Evolutionary conservation across 2,113 vertebrate species (phyloP).

Genomic region (Salvelinus sp.): DNA sequence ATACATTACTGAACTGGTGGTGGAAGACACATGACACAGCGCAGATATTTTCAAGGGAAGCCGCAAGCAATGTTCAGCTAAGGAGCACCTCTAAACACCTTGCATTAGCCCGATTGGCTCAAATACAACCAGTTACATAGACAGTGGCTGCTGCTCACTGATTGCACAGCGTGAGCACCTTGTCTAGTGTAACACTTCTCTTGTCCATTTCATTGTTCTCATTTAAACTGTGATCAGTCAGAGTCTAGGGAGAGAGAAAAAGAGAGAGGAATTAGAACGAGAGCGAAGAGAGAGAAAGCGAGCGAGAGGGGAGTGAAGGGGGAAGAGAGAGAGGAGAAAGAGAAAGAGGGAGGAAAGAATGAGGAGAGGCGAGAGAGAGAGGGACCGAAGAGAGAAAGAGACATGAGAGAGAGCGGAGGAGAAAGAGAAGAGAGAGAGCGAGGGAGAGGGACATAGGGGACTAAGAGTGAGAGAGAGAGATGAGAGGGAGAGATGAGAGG

Average conservation of each 20-base stretch:
- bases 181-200: conserved; percentile 1
- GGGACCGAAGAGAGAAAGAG: not conserved
- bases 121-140: conserved; percentile 31
- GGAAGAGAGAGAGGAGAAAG: not conserved
- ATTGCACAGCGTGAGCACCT: conserved; percentile 66
- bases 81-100: conserved; percentile 18
- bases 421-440: not conserved
- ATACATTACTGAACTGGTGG: no score
- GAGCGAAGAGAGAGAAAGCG: not conserved
- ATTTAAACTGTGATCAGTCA: not conserved
- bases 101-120: conserved; percentile 50
- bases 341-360: not conserved
- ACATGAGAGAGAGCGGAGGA: not conserved
- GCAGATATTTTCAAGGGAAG: not conserved
- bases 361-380: not conserved
- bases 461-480: not conserved
- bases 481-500: not conserved
- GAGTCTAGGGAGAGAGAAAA: not conserved
- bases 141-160: conserved; percentile 54
- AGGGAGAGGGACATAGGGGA: not conserved
- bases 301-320: not conserved
- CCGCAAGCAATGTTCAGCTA: no score
- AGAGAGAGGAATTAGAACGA: conserved; percentile 6
- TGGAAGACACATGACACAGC: not conserved
- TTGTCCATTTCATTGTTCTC: conserved; percentile 44